phyloP scores from a whole-genome alignment of 2,888 invertebrate species.

The Acrocyrtus sp. region DNA sequence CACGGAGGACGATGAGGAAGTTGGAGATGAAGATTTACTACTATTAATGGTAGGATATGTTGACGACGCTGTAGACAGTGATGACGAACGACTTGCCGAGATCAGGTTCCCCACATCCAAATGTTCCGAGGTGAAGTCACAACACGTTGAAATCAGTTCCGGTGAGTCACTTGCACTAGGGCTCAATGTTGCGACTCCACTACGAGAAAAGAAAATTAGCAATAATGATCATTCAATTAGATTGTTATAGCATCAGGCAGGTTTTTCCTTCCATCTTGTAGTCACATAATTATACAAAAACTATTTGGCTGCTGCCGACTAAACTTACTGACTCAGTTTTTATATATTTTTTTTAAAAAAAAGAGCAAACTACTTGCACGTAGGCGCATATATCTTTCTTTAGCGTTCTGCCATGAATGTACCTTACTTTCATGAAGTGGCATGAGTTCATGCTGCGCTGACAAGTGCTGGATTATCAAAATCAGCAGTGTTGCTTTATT shows the following conservation, averaged over 20 bases:
- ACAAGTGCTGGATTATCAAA: too few relatives aligned
- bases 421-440: too few relatives aligned
- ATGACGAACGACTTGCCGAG: conserved; percentile 50
- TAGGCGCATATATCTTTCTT: too few relatives aligned
- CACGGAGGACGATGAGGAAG: conserved; percentile 60
- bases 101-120: conserved; percentile 55
- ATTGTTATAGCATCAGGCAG: not conserved
- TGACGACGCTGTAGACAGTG: conserved; percentile 26
- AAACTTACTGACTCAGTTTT: too few relatives aligned
- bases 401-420: too few relatives aligned
- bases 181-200: conserved; percentile 61
- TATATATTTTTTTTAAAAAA: too few relatives aligned
- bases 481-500: too few relatives aligned
- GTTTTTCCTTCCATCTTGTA: not conserved
- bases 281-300: not conserved
- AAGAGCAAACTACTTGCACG: too few relatives aligned
- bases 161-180: conserved; percentile 58
- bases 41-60: conserved; percentile 16
- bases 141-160: conserved; percentile 58
- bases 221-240: not conserved
- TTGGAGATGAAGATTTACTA: conserved; percentile 11
- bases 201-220: conserved; percentile 20
- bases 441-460: too few relatives aligned
- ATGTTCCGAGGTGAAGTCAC: conserved; percentile 57
- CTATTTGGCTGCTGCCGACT: too few relatives aligned